A percentile compares a stretch with the other conserved stretches of the same genome.
These are phyloP conservation scores for Pampusana beccarii DNA, from an alignment of 2,113 vertebrate genomes.

Conservation along the genomic window DNA sequence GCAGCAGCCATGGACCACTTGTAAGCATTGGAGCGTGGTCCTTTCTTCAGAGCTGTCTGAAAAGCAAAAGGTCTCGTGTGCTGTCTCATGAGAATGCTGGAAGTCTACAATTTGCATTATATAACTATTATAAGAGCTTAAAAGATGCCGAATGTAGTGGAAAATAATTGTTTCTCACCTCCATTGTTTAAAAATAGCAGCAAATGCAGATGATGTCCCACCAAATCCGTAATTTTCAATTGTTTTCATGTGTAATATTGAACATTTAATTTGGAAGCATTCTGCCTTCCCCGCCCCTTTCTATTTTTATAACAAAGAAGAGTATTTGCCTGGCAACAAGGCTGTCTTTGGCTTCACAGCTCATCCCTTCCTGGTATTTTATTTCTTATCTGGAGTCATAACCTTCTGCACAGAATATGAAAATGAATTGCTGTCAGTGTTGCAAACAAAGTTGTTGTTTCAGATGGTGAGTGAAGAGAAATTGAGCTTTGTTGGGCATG, in stretches of 20 bases:
- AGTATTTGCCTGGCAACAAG: not conserved
- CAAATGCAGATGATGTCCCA: not conserved
- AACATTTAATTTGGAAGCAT: not conserved
- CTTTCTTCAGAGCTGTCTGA: not conserved
- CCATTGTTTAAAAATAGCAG: not conserved
- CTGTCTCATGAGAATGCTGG: not conserved
- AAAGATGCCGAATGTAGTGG: not conserved
- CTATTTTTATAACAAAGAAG: not conserved
- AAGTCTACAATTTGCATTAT: not conserved
- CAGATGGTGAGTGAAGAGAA: not conserved
- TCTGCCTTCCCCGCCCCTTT: not conserved
- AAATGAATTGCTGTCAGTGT: not conserved
- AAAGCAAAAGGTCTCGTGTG: not conserved
- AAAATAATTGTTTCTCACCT: not conserved
- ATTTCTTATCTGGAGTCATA: not conserved
- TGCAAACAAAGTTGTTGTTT: not conserved
- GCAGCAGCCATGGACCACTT: not conserved
- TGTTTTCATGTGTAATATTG: not conserved
- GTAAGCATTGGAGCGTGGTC: no score
- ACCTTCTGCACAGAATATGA: not conserved
- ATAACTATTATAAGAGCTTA: not conserved
- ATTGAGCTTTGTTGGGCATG: not conserved
- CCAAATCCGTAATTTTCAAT: not conserved
- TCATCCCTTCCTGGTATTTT: conserved; percentile 12
- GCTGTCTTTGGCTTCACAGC: not conserved